A percentile compares a stretch with the other conserved stretches of the same genome.
Conservation (phyloP, 2,113 vertebrate species). For the Cromileptes altivelis region DNA sequence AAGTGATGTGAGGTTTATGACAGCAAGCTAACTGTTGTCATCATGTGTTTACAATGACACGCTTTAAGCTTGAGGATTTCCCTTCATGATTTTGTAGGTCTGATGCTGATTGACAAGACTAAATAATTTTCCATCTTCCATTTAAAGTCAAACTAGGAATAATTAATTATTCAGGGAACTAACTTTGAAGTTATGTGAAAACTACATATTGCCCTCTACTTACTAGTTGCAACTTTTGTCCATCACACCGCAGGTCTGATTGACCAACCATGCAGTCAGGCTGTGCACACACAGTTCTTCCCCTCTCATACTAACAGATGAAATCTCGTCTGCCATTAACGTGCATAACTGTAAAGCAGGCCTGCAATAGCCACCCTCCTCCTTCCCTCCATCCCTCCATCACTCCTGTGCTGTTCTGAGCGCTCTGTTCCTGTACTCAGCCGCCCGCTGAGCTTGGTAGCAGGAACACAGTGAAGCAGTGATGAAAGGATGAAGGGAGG, state of each 20-base stretch:
- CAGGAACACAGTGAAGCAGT: constrained; percentile 20
- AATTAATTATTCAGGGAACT: not conserved
- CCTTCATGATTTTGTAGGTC: not conserved
- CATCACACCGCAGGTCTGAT: not conserved
- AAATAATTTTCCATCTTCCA: not conserved
- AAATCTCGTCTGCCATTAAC: constrained; percentile 8
- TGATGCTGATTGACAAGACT: not conserved
- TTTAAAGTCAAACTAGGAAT: not conserved
- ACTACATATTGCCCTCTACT: not conserved
- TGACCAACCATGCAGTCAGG: not conserved
- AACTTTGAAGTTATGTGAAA: not conserved
- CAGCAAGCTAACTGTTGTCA: too few relatives aligned
- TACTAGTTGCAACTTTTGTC: not conserved
- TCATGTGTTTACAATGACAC: too few relatives aligned
- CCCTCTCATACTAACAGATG: constrained; percentile 2
- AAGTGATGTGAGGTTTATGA: not conserved
- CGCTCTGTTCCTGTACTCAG: constrained; percentile 29
- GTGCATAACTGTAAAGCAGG: constrained; percentile 31
- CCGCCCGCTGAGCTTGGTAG: constrained; percentile 27
- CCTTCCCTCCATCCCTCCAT: not conserved
- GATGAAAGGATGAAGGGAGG: constrained; percentile 10
- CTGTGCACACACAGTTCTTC: not conserved
- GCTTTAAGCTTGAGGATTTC: not conserved
- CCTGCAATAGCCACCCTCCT: not conserved
- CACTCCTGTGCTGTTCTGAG: not conserved